Base-by-base conservation (phyloP, 2,888 invertebrate genomes). In the Tanytarsus gracilentus region DNA sequence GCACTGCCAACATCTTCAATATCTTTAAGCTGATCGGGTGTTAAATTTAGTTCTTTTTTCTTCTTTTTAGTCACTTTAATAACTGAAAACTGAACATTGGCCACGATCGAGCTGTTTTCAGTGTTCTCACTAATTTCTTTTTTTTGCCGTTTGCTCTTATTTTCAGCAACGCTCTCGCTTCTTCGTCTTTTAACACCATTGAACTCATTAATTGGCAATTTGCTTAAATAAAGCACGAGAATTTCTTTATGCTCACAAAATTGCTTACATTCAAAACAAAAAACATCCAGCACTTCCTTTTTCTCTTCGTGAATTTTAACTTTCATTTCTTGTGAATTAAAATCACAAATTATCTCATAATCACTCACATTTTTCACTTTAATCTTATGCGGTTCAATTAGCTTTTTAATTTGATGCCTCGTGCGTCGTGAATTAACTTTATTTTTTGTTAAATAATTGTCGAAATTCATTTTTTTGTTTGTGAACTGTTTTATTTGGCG, bases 231-330 rank as follows among this genome's bases (percentile, higher is more conserved):
- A 23, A 16, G 3, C n/a, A 18, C 23, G 5, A 18, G 8, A 23
- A 44, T 8, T 5, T 44, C 44, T 44, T 44, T 18, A 44, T 44
- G 44, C 18, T 44, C 44, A 23, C 44, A 44, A 44, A 44, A 44
- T 9, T 44, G 8, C 3, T 44, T 23, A 21, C 44, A 44, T 16
- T 16, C 11, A 44, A 6, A 7, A 5, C 44, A 44, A 14, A 16
- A 36, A 14, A 7, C 36, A 6, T n/a, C 16, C 36, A 14, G 4
- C 2, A 36, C 36, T 21, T 44, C 44, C 1, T 23, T 44, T 44
- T 44, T n/a, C n/a, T n/a, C n/a, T n/a, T n/a, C 21, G 5, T 7
- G 9, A 1, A 44, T 9, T 44, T 44, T 44, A 3, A 44, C 44
- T 11, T 23, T 9, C 7, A 44, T 11, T 21, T 44, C 44, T 11